These are phyloP conservation scores for Aldrovandia affinis DNA, from an alignment of 2,797 vertebrate genomes.

Conservation along the genomic window DNA sequence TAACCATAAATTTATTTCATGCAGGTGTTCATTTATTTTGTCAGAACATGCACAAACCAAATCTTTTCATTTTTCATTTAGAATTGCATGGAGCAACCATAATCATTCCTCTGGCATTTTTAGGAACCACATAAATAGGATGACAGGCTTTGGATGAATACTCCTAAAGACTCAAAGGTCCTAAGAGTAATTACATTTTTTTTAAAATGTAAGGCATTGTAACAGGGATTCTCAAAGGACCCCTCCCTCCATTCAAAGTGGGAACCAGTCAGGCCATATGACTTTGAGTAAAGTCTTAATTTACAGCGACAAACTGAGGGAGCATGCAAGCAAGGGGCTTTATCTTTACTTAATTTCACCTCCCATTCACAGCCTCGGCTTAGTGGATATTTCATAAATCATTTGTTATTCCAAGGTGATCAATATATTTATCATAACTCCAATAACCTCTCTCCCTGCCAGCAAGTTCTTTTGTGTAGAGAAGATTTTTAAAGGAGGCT, in stretches of 20 bases:
- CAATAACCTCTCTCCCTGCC: conserved; percentile 35
- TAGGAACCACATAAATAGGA: not conserved
- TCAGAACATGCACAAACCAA: too few species aligned
- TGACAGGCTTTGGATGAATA: not conserved
- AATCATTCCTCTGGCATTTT: too few species aligned
- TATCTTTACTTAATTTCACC: conserved; percentile 17
- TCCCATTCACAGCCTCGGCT: conserved; percentile 5
- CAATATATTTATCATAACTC: conserved; percentile 53
- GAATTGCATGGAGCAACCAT: not conserved
- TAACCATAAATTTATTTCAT: too few species aligned
- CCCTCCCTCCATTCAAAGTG: not conserved
- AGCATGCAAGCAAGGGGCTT: not conserved
- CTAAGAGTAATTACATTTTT: not conserved
- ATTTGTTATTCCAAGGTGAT: conserved; percentile 47
- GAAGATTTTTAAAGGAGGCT: conserved; percentile 36
- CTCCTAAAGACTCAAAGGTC: not conserved
- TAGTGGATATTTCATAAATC: conserved; percentile 28
- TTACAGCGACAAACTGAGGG: not conserved
- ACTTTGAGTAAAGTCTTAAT: not conserved
- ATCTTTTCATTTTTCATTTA: not conserved
- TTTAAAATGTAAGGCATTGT: not conserved
- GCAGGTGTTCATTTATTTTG: too few species aligned
- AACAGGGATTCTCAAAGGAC: not conserved
- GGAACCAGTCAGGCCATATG: not conserved
- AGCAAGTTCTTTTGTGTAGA: conserved; percentile 22